These are phyloP conservation scores for Antheraea mylitta DNA, from an alignment of 1,140 invertebrate genomes.

Conservation along the genomic window DNA sequence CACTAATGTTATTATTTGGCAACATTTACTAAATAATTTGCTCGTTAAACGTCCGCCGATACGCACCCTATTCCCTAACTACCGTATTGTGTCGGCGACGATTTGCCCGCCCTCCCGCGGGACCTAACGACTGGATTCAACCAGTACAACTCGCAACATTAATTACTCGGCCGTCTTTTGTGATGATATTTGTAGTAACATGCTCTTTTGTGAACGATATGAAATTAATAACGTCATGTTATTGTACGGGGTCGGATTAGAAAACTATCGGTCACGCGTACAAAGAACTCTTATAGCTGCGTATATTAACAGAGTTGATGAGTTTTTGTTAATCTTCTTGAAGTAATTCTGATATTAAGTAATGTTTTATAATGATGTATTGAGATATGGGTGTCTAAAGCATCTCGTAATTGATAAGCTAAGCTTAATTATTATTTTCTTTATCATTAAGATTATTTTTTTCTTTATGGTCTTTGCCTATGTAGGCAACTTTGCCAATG, in stretches of 20 bases:
- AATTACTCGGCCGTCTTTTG: conserved; percentile 65
- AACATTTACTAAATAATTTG: conserved; percentile 78
- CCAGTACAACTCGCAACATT: conserved; percentile 59
- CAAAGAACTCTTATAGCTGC: conserved; percentile 48
- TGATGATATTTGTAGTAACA: conserved; percentile 66
- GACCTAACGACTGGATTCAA: conserved; percentile 49
- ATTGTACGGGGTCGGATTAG: conserved; percentile 51
- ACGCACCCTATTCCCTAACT: conserved; percentile 53
- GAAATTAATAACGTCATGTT: conserved; percentile 65
- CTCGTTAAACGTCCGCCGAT: conserved; percentile 73
- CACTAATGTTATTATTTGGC: conserved; percentile 77
- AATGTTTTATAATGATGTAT: no score
- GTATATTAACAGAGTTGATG: conserved; percentile 41
- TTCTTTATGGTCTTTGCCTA: no score
- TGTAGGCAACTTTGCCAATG: no score
- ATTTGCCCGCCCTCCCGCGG: conserved; percentile 43
- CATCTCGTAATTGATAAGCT: no score
- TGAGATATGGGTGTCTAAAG: no score
- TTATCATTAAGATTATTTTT: no score
- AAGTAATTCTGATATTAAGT: no score
- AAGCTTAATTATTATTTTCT: no score
- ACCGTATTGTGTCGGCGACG: conserved; percentile 58
- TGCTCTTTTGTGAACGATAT: conserved; percentile 65
- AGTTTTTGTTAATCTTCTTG: conserved; percentile 50
- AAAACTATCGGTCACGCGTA: conserved; percentile 46